Percentiles rank a stretch among this genome's conserved stretches.
phyloP scores from a whole-genome alignment of 2,888 invertebrate genomes.

The Ichneumoninae sp. region DNA sequence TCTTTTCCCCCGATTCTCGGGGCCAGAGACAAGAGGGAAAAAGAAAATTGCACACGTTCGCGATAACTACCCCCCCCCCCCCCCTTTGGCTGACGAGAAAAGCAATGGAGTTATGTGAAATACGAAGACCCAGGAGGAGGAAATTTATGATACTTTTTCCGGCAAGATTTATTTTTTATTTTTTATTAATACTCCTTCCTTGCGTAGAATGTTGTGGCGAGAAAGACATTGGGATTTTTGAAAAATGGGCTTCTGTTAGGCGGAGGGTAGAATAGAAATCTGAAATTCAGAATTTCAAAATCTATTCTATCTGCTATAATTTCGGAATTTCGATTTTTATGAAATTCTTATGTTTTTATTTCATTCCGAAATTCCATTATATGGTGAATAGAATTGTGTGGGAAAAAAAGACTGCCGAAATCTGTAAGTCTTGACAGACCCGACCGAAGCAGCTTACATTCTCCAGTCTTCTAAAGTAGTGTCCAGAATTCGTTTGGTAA shows the following conservation, averaged over 20 bases:
- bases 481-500: too few relatives aligned
- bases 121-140: background rate
- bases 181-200: background rate
- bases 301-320: too few relatives aligned
- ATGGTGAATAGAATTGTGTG: too few relatives aligned
- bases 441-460: too few relatives aligned
- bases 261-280: too few relatives aligned
- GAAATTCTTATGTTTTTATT: too few relatives aligned
- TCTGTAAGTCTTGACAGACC: too few relatives aligned
- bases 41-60: conserved; percentile 40
- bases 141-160: conserved; percentile 41
- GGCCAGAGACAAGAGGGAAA: background rate
- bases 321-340: too few relatives aligned
- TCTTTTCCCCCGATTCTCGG: background rate
- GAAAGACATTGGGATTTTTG: background rate
- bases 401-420: too few relatives aligned
- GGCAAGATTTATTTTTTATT: background rate
- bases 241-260: background rate
- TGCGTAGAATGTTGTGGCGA: background rate
- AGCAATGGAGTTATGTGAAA: conserved; percentile 7
- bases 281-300: too few relatives aligned
- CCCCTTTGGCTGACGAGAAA: conserved; percentile 28
- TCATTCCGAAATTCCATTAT: too few relatives aligned
- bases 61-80: conserved; percentile 50
- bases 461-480: too few relatives aligned